These are phyloP conservation scores for Siderastrea radians DNA, from an alignment of 92 coral and sea anemone species.

Conservation along the genomic window DNA sequence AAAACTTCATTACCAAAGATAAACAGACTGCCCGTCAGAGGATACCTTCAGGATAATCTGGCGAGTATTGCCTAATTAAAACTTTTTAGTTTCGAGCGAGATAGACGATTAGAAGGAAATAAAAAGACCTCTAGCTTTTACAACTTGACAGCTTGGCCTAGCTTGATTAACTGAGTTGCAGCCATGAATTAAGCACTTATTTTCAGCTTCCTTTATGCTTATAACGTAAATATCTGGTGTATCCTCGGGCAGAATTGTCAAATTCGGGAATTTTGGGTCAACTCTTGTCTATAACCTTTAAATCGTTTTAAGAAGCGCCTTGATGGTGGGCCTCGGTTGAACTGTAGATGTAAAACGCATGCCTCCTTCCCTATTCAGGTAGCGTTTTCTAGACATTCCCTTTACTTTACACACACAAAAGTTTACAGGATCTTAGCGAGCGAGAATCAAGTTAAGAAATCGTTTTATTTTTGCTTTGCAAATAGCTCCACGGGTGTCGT, in stretches of 20 bases:
- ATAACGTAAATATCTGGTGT: background rate
- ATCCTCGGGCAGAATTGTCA: conserved; percentile 8
- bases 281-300: background rate
- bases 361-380: background rate
- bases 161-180: conserved; percentile 27
- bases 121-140: too few relatives aligned
- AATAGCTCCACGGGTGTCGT: conserved; percentile 47
- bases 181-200: background rate
- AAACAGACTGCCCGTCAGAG: background rate
- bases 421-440: background rate
- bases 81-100: background rate
- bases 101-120: too few relatives aligned
- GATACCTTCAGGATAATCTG: background rate
- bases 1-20: background rate
- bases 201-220: background rate
- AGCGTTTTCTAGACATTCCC: background rate
- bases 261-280: background rate
- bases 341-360: background rate
- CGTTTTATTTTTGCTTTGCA: background rate
- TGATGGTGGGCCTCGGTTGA: background rate
- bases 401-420: background rate
- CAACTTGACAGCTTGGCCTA: background rate
- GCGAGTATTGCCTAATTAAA: background rate
- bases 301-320: background rate
- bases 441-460: background rate